These are phyloP conservation scores for Nyctibius grandis DNA, from an alignment of 2,797 vertebrate species.

Conservation along the genomic window DNA sequence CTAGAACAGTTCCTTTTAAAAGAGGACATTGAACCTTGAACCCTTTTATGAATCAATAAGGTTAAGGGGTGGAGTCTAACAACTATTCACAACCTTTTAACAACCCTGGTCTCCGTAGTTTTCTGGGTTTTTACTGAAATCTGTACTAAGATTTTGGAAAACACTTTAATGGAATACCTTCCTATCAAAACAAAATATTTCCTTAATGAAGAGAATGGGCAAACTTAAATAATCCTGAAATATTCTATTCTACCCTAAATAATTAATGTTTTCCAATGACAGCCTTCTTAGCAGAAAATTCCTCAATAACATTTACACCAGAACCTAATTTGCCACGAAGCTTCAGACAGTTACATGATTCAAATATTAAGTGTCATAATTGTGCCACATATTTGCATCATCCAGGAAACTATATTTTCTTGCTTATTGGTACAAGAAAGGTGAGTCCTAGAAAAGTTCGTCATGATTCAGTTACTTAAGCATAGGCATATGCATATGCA, in stretches of 20 bases:
- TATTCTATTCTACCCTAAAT: background rate
- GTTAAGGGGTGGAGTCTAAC: background rate
- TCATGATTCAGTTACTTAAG: background rate
- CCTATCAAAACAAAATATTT: background rate
- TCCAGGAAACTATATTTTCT: background rate
- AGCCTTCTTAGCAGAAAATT: background rate
- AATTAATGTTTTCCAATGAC: background rate
- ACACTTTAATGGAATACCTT: background rate
- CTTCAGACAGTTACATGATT: background rate
- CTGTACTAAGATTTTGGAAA: background rate
- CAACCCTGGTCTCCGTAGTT: background rate
- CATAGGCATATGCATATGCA: background rate
- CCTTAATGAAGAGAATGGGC: background rate
- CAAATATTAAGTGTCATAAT: background rate
- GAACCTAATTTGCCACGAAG: background rate
- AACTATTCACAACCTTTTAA: background rate
- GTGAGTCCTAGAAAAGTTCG: background rate
- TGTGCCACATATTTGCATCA: background rate
- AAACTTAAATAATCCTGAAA: background rate
- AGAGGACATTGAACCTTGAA: background rate
- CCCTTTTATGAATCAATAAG: background rate
- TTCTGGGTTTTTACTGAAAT: background rate
- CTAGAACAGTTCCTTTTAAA: background rate
- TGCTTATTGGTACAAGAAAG: background rate
- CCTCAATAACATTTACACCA: background rate